phyloP scores from a whole-genome alignment of 1,140 invertebrate genomes.

The Neodiprion virginianus region DNA sequence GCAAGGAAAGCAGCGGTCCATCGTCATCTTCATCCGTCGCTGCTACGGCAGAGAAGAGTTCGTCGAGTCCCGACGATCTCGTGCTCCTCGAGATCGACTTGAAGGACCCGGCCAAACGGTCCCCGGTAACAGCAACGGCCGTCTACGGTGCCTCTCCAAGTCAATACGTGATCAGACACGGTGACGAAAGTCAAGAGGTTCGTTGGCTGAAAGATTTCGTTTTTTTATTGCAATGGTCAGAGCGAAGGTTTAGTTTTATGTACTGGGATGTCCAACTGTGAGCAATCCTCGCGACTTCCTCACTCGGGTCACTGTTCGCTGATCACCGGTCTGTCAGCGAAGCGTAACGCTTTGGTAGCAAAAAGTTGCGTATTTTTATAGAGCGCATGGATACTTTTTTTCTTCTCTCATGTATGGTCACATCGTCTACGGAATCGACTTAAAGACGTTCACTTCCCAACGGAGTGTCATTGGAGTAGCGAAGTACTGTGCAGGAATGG shows the following conservation, averaged over 20 bases:
- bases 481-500: too few relatives aligned
- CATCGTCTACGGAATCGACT: too few relatives aligned
- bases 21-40: background rate
- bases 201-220: conserved; percentile 8
- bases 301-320: too few relatives aligned
- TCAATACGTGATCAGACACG: conserved; percentile 55
- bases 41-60: conserved; percentile 29
- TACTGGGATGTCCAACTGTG: too few relatives aligned
- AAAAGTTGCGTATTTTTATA: too few relatives aligned
- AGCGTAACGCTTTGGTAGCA: too few relatives aligned
- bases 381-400: too few relatives aligned
- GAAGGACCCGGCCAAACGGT: conserved; percentile 56
- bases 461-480: too few relatives aligned
- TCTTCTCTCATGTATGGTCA: too few relatives aligned
- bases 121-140: conserved; percentile 47
- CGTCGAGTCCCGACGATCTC: conserved; percentile 46
- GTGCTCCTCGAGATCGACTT: conserved; percentile 56
- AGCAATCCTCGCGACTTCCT: too few relatives aligned
- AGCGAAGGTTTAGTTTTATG: background rate
- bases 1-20: background rate
- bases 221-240: background rate
- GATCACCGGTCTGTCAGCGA: too few relatives aligned
- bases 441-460: too few relatives aligned
- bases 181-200: conserved; percentile 57
- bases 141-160: conserved; percentile 51